Base-by-base conservation (phyloP, 2,797 vertebrate species). In the Adrianichthys oophorus region DNA sequence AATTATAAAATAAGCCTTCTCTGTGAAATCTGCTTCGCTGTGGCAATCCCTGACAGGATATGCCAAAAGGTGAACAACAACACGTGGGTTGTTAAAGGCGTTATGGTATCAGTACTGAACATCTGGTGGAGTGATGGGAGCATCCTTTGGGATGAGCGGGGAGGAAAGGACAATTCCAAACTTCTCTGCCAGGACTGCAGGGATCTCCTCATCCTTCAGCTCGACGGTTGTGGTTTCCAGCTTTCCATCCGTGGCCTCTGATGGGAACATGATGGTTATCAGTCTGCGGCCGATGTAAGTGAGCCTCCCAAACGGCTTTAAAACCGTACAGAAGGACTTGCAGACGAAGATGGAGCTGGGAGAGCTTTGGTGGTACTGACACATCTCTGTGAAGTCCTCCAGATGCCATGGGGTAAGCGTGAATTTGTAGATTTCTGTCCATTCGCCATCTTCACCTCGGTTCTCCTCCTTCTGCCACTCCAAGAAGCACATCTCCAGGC, bases 351-450 rank as follows among this genome's bases (percentile, higher is more conserved):
- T 1, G 17, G 92, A 93, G 46, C 68, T 65, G 0, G 86, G 84
- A 0, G 92, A 93, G 16, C 52, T 91, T 78, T 94, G 92, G 47
- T 94, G 92, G 68, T 92, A 94, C 13, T 68, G 50, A 60, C 90
- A 93, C 92, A 92, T 93, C 49, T 79, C 66, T 0, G 4, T 41
- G 18, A 92, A 94, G 48, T 93, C 89, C 18, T 89, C 88, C 64
- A 75, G 45, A 13, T 52, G 4, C 12, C 75, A 48, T 24, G 87
- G 75, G 13, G 86, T 66, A 0, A 93, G 75, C 0, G 89, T 92
- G 70, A 94, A 94, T 70, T 92, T 92, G 63, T 89, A 93, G 41
- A 91, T 37, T 21, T 53, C 51, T 0, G 12, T 51, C 90, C 90
- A 93, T 7, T 71, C 59, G 40, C 55, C 67, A 19, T 60, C 51